Base-by-base conservation (phyloP, 92 coral and sea anemone genomes). In the Epizoanthus ramosus region DNA sequence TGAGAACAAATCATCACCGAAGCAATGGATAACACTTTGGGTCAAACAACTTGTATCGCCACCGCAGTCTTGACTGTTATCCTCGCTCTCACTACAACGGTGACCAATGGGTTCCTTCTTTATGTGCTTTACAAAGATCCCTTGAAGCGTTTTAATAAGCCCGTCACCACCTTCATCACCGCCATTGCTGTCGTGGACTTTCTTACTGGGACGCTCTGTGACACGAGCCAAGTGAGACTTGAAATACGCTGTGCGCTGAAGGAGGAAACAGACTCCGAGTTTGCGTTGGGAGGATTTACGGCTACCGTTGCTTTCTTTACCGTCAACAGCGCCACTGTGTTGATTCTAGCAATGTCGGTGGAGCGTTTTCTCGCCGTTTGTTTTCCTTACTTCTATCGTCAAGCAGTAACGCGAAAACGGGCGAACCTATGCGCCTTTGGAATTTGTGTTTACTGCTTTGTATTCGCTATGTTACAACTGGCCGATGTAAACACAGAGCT, bases 121-220 rank as follows among this genome's bases (percentile, higher is more conserved):
- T 68, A 31, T 68, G 73, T 68, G 15, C 73, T 68, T 68, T 68
- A 68, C 8, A 68, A 68, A 35, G 73, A 68, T 28, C 73, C 73
- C 19, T 68, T 68, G 10, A 35, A 31, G 28, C 21, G 73, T 35
- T 68, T 68, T 31, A 13, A 18, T 13, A 67, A 67, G n/a, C 73
- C 73, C 31, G 73, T 33, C 45, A 35, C 43, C 8, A 67, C 73
- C 18, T 70, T 70, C 8, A 70, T 70, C 23, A 39, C 75, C 12
- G 75, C 75, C 57, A 70, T 70, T 70, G 57, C 75, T 12, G 57
- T 37, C 21, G 21, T 70, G 75, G 57, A 37, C 9, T 41, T 70
- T 14, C 47, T 39, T 10, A 70, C 74, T 37, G 74, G 74, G 22
- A 0, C 47, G 25, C 53, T 70, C 54, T 39, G 57, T n/a, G 74